A percentile compares a stretch with the other conserved stretches of the same genome.
phyloP scores from a whole-genome alignment of 2,113 vertebrate species.

The Himantopus leucocephalus region DNA sequence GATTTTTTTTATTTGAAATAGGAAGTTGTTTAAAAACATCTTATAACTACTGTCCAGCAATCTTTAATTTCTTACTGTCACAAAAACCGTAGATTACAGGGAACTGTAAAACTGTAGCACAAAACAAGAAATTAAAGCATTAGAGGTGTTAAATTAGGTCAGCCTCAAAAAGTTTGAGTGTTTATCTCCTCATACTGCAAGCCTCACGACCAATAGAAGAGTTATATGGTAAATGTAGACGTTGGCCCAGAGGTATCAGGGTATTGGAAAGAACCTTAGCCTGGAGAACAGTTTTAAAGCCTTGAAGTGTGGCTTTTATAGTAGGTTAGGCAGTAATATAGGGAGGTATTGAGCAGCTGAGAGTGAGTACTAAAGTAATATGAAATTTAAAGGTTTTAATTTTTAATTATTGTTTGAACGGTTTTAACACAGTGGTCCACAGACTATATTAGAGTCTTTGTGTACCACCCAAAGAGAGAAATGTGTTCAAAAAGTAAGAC shows the following conservation, averaged over 20 bases:
- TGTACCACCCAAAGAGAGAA: not conserved
- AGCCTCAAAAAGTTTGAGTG: not conserved
- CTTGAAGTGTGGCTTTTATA: not conserved
- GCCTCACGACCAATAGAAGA: not conserved
- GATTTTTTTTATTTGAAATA: not conserved
- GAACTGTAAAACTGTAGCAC: not conserved
- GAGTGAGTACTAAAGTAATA: not conserved
- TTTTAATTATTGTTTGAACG: not conserved
- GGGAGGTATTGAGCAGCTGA: accelerated
- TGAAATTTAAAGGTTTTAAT: not conserved
- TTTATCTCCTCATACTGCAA: not conserved
- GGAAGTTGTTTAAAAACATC: not conserved
- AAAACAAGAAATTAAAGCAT: not conserved
- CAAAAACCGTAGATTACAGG: not conserved
- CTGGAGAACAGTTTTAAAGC: not conserved
- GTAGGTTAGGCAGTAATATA: not conserved
- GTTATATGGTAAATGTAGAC: not conserved
- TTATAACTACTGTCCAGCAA: not conserved
- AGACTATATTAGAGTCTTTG: not conserved
- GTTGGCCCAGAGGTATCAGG: not conserved
- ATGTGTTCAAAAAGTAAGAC: not conserved
- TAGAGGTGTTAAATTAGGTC: not conserved
- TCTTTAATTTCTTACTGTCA: not conserved
- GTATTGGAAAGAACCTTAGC: not conserved
- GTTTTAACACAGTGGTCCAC: not conserved